These are phyloP conservation scores for Drosophila nikananu DNA, from an alignment of 1,140 invertebrate species.

Conservation along the genomic window DNA sequence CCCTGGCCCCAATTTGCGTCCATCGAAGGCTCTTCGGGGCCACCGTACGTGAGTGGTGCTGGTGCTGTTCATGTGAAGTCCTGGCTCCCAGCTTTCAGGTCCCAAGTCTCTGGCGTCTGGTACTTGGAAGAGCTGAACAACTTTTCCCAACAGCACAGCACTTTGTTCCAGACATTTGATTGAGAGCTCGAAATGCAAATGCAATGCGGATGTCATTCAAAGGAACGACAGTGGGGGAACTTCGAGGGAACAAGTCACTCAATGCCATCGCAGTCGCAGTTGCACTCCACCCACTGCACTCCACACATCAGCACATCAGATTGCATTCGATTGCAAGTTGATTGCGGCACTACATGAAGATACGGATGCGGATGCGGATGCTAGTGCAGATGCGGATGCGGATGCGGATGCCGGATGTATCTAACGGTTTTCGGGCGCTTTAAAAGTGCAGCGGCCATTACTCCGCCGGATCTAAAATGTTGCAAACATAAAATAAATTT, in stretches of 20 bases:
- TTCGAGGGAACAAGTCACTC: constrained; percentile 46
- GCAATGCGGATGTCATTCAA: constrained; percentile 60
- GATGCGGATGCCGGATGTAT: constrained; percentile 26
- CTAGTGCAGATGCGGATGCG: constrained; percentile 28
- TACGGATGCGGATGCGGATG: constrained; percentile 42
- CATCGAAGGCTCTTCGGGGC: constrained; percentile 16
- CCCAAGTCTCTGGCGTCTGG: constrained; percentile 14
- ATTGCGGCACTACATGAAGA: constrained; percentile 45
- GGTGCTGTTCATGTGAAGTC: constrained; percentile 2
- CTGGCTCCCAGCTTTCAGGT: constrained; percentile 2
- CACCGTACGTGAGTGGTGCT: background rate
- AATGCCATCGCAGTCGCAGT: constrained; percentile 10
- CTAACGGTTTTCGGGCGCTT: constrained; percentile 51
- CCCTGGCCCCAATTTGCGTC: constrained; percentile 39
- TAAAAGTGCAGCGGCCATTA: constrained; percentile 58
- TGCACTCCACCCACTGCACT: constrained; percentile 10
- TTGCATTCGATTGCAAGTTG: constrained; percentile 58
- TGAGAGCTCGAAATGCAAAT: constrained; percentile 76
- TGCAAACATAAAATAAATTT: constrained; percentile 58
- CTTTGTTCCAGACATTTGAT: constrained; percentile 70
- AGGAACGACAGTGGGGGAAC: constrained; percentile 8
- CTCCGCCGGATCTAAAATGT: constrained; percentile 46
- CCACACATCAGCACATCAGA: constrained; percentile 56
- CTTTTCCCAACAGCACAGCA: constrained; percentile 62
- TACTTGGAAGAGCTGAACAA: constrained; percentile 47